Conservation (phyloP, 2,888 invertebrate genomes). For the Kuschelorhynchus macadamiae region DNA sequence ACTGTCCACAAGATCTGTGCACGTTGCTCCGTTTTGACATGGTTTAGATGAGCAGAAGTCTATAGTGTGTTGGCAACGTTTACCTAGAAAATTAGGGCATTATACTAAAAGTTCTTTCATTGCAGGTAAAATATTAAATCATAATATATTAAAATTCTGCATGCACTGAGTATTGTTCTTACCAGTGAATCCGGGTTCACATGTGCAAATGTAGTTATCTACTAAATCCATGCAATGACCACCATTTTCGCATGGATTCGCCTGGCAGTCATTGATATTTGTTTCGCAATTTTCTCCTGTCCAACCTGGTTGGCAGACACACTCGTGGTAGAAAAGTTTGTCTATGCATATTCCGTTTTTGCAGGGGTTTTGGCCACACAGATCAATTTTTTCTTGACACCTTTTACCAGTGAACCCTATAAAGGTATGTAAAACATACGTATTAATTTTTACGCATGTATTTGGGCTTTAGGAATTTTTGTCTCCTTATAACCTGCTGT, state of each 20-base stretch:
- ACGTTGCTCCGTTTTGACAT: conserved; percentile 93
- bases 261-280: conserved; percentile 92
- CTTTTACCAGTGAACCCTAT: conserved; percentile 95
- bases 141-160: no score
- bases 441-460: no score
- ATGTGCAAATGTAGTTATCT: conserved; percentile 88
- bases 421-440: no score
- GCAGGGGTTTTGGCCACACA: conserved; percentile 92
- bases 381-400: conserved; percentile 94
- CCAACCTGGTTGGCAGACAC: conserved; percentile 95
- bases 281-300: conserved; percentile 87
- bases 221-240: conserved; percentile 92
- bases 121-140: background rate
- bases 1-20: conserved; percentile 89
- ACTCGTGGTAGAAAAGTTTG: conserved; percentile 87
- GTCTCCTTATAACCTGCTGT: no score
- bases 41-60: conserved; percentile 93
- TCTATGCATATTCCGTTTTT: conserved; percentile 95
- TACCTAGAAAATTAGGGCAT: background rate
- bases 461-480: no score
- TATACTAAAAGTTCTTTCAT: background rate
- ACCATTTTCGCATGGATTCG: conserved; percentile 91
- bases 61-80: conserved; percentile 88
- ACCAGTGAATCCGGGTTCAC: conserved; percentile 95
- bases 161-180: background rate